Evolutionary conservation across 2,888 invertebrate species (phyloP).

Genomic region (Sturmia bella): DNA sequence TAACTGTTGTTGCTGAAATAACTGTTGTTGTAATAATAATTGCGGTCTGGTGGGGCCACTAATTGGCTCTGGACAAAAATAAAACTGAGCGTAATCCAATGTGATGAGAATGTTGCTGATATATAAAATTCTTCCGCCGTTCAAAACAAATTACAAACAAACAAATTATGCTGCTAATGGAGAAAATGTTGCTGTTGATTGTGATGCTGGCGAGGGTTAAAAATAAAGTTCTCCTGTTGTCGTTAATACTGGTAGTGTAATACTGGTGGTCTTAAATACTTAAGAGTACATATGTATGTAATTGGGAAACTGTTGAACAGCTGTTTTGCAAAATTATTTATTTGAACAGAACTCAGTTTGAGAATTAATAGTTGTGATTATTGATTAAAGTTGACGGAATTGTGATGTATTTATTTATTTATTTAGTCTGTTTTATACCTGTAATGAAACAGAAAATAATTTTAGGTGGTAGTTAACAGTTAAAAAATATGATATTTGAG

Average conservation of each 20-base stretch:
- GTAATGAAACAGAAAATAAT: too few species aligned
- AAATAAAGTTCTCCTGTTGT: conserved; percentile 1
- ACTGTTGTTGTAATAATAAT: conserved; percentile 75
- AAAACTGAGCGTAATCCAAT: conserved; percentile 82
- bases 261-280: too few species aligned
- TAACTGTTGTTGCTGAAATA: conserved; percentile 74
- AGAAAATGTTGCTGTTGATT: neutral
- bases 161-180: neutral
- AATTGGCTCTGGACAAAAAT: conserved; percentile 81
- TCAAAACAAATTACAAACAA: conserved; percentile 26
- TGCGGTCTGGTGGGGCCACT: conserved; percentile 78
- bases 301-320: neutral
- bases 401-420: too few species aligned
- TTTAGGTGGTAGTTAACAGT: too few species aligned
- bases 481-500: too few species aligned
- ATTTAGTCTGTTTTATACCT: too few species aligned
- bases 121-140: conserved; percentile 50
- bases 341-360: neutral
- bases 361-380: too few species aligned
- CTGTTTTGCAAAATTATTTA: neutral
- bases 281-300: neutral
- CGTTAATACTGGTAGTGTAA: neutral
- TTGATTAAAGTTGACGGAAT: too few species aligned
- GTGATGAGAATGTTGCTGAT: conserved; percentile 75
- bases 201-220: neutral